phyloP scores from a whole-genome alignment of 2,113 vertebrate species.

The Nettapus auritus region DNA sequence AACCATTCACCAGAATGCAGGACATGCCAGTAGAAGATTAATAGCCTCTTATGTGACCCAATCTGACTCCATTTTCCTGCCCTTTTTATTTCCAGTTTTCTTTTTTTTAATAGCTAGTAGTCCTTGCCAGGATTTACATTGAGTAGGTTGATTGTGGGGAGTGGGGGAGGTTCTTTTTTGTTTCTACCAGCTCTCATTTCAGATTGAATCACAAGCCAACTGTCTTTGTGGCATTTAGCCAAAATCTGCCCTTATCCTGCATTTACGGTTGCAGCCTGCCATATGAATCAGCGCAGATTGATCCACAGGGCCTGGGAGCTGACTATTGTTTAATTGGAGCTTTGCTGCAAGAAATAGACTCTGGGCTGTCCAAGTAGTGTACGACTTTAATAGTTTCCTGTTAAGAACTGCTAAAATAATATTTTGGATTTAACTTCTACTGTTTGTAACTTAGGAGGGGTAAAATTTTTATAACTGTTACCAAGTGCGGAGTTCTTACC shows the following conservation, averaged over 20 bases:
- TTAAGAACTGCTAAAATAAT: background rate
- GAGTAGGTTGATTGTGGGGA: background rate
- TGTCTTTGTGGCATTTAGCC: background rate
- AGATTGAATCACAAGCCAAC: constrained; percentile 6
- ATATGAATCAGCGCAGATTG: background rate
- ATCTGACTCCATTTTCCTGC: constrained; percentile 24
- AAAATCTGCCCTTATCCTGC: background rate
- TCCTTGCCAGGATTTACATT: constrained; percentile 38
- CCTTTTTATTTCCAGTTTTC: constrained; percentile 31
- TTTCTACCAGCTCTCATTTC: constrained; percentile 32
- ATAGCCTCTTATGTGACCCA: constrained; percentile 29
- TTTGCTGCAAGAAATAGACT: background rate
- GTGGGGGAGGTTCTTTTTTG: background rate
- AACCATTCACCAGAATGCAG: background rate
- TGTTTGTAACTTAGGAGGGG: background rate
- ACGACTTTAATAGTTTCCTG: background rate
- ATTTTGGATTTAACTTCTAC: background rate
- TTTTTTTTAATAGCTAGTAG: background rate
- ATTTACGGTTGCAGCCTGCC: background rate
- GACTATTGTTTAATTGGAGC: background rate
- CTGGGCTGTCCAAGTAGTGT: background rate
- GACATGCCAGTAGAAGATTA: constrained; percentile 23
- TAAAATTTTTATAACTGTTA: background rate
- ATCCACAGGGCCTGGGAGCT: background rate
- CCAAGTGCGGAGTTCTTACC: background rate